phyloP scores from a whole-genome alignment of 2,888 invertebrate genomes.

The Gymnoscelis rufifasciata region DNA sequence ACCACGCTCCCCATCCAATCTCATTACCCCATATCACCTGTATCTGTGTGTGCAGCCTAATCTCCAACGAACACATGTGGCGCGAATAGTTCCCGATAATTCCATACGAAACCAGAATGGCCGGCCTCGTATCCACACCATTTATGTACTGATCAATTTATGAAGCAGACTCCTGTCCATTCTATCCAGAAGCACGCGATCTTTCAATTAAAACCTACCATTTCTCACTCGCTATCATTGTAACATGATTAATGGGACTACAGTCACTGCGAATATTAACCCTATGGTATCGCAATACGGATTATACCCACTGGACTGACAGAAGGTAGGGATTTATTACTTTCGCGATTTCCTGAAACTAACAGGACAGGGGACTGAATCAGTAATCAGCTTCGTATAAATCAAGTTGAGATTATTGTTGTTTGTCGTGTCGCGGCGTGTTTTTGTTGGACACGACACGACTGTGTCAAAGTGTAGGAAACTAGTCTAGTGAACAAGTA shows the following conservation, averaged over 20 bases:
- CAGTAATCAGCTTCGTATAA: constrained; percentile 31
- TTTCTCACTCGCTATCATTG: constrained; percentile 34
- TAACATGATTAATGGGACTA: constrained; percentile 28
- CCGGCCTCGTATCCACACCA: constrained; percentile 13
- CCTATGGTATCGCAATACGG: constrained; percentile 14
- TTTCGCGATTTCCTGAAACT: constrained; percentile 33
- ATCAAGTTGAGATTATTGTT: constrained; percentile 27
- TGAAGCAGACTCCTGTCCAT: constrained; percentile 23
- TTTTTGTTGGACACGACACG: too few species aligned
- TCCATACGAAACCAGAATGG: too few species aligned
- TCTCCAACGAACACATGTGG: not conserved
- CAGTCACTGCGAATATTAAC: constrained; percentile 12
- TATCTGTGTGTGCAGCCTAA: too few species aligned
- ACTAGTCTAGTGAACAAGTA: constrained; percentile 4
- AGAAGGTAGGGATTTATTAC: constrained; percentile 32
- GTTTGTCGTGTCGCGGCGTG: constrained; percentile 10
- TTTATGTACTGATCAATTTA: constrained; percentile 22
- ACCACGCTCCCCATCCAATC: too few species aligned
- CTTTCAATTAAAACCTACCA: constrained; percentile 34
- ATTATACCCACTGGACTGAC: constrained; percentile 10
- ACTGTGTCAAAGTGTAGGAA: constrained; percentile 5
- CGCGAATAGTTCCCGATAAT: not conserved
- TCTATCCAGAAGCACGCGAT: constrained; percentile 27
- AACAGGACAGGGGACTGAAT: constrained; percentile 35
- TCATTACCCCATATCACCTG: too few species aligned